A percentile compares a stretch with the other conserved stretches of the same genome.
Evolutionary conservation across 2,113 vertebrate genomes (phyloP).

Genomic region (Cebus imitator): DNA sequence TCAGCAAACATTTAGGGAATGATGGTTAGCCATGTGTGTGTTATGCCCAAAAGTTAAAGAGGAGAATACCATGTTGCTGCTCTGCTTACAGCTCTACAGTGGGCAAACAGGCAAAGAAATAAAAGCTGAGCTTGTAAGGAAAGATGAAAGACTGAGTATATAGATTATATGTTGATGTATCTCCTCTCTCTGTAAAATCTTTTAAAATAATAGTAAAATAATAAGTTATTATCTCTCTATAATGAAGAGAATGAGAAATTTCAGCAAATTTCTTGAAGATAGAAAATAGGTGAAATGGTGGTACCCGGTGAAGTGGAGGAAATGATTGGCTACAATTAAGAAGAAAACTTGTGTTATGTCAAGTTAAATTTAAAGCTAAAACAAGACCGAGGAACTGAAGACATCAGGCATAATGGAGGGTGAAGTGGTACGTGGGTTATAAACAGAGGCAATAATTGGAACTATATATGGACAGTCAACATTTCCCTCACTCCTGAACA

Average conservation of each 20-base stretch:
- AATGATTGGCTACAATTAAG: neutral
- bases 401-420: neutral
- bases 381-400: neutral
- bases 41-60: neutral
- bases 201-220: neutral
- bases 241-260: neutral
- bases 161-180: neutral
- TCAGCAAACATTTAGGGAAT: neutral
- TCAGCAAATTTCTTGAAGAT: neutral
- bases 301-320: neutral
- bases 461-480: rapidly evolving
- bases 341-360: neutral
- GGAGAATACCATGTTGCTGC: neutral
- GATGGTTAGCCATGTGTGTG: neutral
- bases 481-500: neutral
- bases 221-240: neutral
- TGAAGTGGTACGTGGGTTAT: too few relatives aligned
- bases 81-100: neutral
- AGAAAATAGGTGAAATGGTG: neutral
- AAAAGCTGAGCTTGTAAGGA: neutral
- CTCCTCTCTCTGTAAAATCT: neutral
- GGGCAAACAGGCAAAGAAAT: neutral
- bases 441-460: neutral
- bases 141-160: neutral
- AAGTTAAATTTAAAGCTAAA: neutral